Conservation (phyloP, 2,888 invertebrate genomes). For the Ochlodes sylvanus region DNA sequence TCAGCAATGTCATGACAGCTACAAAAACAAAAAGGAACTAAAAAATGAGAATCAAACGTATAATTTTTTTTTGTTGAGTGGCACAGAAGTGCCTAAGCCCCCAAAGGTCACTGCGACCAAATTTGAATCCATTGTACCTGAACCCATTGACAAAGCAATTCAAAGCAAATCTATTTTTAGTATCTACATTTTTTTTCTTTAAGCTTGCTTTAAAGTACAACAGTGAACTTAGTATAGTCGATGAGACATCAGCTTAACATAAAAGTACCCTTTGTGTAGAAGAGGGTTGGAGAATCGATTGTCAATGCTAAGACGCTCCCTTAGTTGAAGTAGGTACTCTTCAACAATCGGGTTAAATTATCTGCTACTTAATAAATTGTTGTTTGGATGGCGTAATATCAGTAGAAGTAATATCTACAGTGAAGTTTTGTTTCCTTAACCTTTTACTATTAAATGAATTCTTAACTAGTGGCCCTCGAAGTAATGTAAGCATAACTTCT, state of each 20-base stretch:
- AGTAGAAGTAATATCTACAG: too few species aligned
- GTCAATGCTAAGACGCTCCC: conserved; percentile 22
- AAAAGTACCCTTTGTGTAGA: conserved; percentile 33
- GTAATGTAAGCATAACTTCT: too few species aligned
- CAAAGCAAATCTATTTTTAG: conserved; percentile 21
- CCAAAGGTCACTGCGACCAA: too few species aligned
- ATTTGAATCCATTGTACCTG: too few species aligned
- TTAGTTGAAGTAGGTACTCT: conserved; percentile 18
- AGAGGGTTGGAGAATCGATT: conserved; percentile 30
- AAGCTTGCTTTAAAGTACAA: conserved; percentile 12
- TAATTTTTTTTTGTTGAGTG: too few species aligned
- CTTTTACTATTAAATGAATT: too few species aligned
- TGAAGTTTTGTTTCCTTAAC: background rate
- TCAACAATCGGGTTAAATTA: conserved; percentile 26
- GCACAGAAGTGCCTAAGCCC: too few species aligned
- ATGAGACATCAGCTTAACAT: conserved; percentile 25
- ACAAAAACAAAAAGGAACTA: too few species aligned
- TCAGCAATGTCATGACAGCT: too few species aligned
- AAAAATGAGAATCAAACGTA: too few species aligned
- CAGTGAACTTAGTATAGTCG: conserved; percentile 19
- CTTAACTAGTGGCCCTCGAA: too few species aligned
- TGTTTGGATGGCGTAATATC: background rate
- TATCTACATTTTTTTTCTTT: conserved; percentile 4
- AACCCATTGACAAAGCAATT: background rate
- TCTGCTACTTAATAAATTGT: conserved; percentile 19